Conservation (phyloP, 2,113 vertebrate species). For the Apteryx mantelli region DNA sequence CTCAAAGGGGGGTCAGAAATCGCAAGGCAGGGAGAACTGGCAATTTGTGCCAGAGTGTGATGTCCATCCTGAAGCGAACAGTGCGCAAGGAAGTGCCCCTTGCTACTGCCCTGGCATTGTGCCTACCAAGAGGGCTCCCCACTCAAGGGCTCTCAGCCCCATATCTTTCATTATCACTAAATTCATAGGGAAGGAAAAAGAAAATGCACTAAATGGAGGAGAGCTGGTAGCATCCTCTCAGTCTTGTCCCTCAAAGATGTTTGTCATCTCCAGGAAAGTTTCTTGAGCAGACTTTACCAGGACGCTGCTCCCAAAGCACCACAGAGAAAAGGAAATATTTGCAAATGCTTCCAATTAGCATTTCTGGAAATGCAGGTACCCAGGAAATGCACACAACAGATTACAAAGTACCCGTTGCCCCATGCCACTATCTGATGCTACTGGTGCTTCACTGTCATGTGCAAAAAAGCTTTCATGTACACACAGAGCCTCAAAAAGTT, state of each 20-base stretch:
- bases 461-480: not conserved
- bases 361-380: not conserved
- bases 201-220: accelerated
- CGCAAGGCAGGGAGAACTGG: not conserved
- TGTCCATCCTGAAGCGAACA: not conserved
- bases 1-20: not conserved
- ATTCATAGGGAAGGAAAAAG: not conserved
- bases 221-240: not conserved
- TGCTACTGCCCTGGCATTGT: not conserved
- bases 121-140: not conserved
- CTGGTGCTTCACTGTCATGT: not conserved
- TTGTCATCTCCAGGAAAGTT: not conserved
- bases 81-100: not conserved
- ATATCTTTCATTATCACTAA: accelerated
- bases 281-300: not conserved
- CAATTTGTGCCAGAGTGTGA: not conserved
- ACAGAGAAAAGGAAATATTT: not conserved
- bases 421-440: not conserved
- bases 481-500: accelerated
- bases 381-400: accelerated
- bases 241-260: not conserved
- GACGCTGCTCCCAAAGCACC: not conserved
- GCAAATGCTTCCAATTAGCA: accelerated
- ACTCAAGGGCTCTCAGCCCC: accelerated
- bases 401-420: not conserved